Percentiles rank a stretch among this genome's conserved stretches.
These are phyloP conservation scores for Chiropotes sagulatus DNA, from an alignment of 2,797 vertebrate species.

Conservation along the genomic window DNA sequence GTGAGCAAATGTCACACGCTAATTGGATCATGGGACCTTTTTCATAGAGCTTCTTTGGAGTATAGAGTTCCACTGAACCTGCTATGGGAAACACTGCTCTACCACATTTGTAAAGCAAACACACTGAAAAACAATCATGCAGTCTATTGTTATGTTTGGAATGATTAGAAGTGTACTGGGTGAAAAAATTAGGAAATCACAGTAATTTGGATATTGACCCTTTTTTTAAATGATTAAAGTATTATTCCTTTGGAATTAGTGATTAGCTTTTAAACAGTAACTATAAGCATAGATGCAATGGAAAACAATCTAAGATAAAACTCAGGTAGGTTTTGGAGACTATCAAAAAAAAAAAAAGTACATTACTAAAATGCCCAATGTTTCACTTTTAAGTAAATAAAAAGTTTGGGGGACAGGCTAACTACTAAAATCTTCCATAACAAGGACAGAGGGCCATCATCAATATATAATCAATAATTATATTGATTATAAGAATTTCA, in stretches of 20 bases:
- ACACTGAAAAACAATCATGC: conserved; percentile 59
- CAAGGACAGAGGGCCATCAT: neutral
- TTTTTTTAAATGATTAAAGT: conserved; percentile 45
- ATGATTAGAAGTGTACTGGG: neutral
- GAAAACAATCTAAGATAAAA: conserved; percentile 16
- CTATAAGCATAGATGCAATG: neutral
- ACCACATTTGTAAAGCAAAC: conserved; percentile 59
- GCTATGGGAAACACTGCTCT: conserved; percentile 69
- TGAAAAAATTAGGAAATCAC: conserved; percentile 12
- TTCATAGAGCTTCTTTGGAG: neutral
- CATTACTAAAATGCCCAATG: neutral
- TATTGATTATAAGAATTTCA: neutral
- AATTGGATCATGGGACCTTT: neutral
- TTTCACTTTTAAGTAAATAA: conserved; percentile 36
- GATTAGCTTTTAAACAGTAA: conserved; percentile 37
- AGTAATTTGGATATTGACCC: conserved; percentile 15
- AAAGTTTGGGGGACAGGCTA: neutral
- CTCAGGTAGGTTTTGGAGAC: neutral
- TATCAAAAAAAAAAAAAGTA: conserved; percentile 29
- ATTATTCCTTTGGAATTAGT: conserved; percentile 52
- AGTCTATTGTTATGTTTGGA: conserved; percentile 37
- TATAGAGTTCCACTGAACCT: neutral
- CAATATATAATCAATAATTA: neutral
- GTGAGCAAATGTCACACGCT: neutral
- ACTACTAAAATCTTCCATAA: conserved; percentile 3